Base-by-base conservation (phyloP, 2,797 vertebrate genomes). In the Phrynocephalus forsythii region DNA sequence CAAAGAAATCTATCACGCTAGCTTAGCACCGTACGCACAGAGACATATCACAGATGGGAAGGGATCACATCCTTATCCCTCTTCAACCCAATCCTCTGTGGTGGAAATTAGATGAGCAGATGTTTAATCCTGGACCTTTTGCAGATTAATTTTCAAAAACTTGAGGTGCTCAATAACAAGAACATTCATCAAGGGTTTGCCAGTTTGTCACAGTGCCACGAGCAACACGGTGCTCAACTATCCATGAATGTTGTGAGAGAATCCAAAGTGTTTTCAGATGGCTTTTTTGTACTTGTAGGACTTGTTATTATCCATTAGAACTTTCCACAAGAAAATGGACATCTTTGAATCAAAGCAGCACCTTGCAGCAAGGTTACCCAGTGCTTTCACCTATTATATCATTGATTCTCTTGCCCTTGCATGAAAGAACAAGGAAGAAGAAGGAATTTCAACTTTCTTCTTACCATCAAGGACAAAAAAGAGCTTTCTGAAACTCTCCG, bases 141-240 rank as follows among this genome's bases (percentile, higher is more conserved):
- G 66, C 67, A 82, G 79, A 86, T 84, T 82, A 87, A 78, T 85
- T 78, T 87, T 88, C 79, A 86, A 90, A 83, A 77, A 60, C 56
- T 68, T 68, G 69, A 71, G 52, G 48, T 85, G 50, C 68, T 88
- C 68, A 82, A 30, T 82, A 82, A 18, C 73, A 52, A 86, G 75
- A 38, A 28, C 44, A 83, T 90, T 88, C 79, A 83, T 82, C 56
- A 88, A 83, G 48, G 44, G 18, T 78, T 86, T 83, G 52, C 63
- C 73, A 85, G 72, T 90, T 85, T 82, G 79, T 88, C 79, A 79
- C 52, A 20, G 38, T 68, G 80, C 68, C 44, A 83, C 44, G 7
- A 52, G 83, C 75, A 85, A 85, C 52, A 78, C 28, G 30, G 38
- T 86, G 56, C 30, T 86, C 44, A 16, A 56, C 72, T 88, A 38